A percentile compares a stretch with the other conserved stretches of the same genome.
phyloP scores from a whole-genome alignment of 1,140 invertebrate species.

The Aricia agestis region DNA sequence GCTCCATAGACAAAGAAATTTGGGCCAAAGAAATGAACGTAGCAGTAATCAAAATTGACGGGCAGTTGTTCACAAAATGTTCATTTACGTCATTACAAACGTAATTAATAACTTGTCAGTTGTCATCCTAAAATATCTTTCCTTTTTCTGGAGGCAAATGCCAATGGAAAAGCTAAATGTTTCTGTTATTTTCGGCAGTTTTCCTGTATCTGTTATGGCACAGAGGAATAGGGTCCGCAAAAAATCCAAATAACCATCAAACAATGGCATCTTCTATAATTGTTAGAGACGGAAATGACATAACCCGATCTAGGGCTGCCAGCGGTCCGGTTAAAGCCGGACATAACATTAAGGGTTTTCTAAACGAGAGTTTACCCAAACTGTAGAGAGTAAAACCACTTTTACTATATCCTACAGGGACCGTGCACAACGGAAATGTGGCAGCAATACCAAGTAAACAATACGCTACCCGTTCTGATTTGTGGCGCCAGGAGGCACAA shows the following conservation, averaged over 20 bases:
- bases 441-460: too few species aligned
- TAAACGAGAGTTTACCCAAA: too few species aligned
- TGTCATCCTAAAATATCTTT: background rate
- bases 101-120: background rate
- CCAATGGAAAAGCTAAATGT: background rate
- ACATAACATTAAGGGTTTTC: background rate
- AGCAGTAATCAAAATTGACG: background rate
- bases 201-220: background rate
- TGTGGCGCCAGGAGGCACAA: too few species aligned
- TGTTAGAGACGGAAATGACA: constrained; percentile 19
- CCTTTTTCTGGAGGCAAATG: background rate
- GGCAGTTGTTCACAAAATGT: background rate
- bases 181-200: background rate
- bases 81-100: background rate
- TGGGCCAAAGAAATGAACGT: too few species aligned
- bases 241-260: constrained; percentile 8
- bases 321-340: background rate
- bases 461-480: too few species aligned
- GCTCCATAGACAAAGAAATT: too few species aligned
- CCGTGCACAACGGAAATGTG: too few species aligned
- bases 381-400: too few species aligned
- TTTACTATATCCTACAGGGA: too few species aligned
- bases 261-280: constrained; percentile 14
- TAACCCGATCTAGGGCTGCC: background rate
- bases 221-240: background rate